Evolutionary conservation across 2,113 vertebrate genomes (phyloP), one percentile per base, ranked within the genome.

Genomic region (Corvus moneduloides): DNA sequence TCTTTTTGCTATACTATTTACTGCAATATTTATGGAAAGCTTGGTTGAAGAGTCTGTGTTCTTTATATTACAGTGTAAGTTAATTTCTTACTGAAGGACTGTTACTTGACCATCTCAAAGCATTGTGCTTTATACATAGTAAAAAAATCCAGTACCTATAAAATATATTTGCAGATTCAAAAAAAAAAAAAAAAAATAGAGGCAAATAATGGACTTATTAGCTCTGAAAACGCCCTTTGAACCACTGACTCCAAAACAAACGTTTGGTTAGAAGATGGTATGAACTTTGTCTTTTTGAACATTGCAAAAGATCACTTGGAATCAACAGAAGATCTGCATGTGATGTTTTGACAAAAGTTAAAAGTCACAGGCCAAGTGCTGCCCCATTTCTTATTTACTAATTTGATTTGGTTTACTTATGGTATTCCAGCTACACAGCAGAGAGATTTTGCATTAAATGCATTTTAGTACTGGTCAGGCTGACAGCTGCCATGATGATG

Each of bases 271-370:
- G 67, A 71, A 61, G 61, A 16, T 55, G 32, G 54, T 69, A 43
- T 91, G 94, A 81, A 95, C 94, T 95, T 95, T 95, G 93, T 48
- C 80, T 87, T 90, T 89, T 72, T 79, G 84, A 49, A 74, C 74
- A 62, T 63, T 69, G 24, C 52, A 58, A 81, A 89, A 74, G 56
- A 67, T 84, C 59, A 93, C 41, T 88, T 89, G 87, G 49, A 76
- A 73, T 89, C 22, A 93, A 82, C 21, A 89, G 43, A 68, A 73
- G 26, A 67, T 55, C 61, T 67, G 27, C 85, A 93, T 41, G 44
- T 93, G 92, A 85, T 94, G 76, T 92, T 90, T 85, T 87, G 35
- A 77, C 49, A 90, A 52, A 84, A 59, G 59, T 77, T 73, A 81
- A 16, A 89, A 71, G 33, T 43, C 23, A 67, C 2, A 71, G 52